Evolutionary conservation across 2,113 vertebrate species (phyloP).

Genomic region (Charina bottae): DNA sequence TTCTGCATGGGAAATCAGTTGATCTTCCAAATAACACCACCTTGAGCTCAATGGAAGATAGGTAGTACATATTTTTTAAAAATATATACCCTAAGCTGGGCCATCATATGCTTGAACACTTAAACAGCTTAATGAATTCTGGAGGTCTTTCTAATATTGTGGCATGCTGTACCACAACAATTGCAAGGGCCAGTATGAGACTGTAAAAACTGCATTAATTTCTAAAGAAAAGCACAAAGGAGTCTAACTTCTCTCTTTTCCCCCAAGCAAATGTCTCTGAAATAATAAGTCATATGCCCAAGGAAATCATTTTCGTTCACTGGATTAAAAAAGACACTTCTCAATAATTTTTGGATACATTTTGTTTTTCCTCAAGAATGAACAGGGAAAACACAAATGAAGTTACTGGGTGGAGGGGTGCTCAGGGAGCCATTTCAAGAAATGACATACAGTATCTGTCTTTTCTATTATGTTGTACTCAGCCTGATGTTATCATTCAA

Average conservation of each 20-base stretch:
- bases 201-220: not conserved
- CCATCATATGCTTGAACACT: not conserved
- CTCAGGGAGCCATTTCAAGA: slow-evolving; percentile 14
- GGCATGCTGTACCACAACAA: not conserved
- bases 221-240: not conserved
- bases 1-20: not conserved
- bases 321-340: not conserved
- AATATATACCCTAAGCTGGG: not conserved
- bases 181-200: not conserved
- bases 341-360: not conserved
- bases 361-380: slow-evolving; percentile 23
- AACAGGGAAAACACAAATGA: not conserved
- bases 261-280: not conserved
- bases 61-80: not conserved
- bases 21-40: not conserved
- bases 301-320: slow-evolving; percentile 10
- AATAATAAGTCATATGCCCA: not conserved
- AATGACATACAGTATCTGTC: slow-evolving; percentile 40
- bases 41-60: not conserved
- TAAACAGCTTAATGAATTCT: not conserved
- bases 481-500: slow-evolving; percentile 22
- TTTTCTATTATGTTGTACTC: slow-evolving; percentile 34
- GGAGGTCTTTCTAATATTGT: not conserved
- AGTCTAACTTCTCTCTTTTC: not conserved
- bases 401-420: not conserved